Evolutionary conservation across 2,113 vertebrate species (phyloP), one percentile per base, ranked within the genome.

Genomic region (Carassius carassius): DNA sequence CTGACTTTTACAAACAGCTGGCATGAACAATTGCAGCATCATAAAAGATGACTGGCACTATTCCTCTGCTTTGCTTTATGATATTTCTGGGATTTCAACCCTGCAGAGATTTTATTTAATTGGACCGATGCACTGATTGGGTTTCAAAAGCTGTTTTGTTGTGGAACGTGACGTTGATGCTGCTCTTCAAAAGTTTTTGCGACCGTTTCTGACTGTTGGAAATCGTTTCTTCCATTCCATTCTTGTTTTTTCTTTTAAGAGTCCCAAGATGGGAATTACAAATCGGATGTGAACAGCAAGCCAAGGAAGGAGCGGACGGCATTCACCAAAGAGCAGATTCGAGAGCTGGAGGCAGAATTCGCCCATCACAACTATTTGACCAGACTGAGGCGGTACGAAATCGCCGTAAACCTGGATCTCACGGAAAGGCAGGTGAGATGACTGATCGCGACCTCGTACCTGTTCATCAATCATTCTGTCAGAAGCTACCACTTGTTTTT

Each of bases 341-440:
- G 98, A 91, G 98, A 99, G 91, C 94, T 99, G 90, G 98, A 99
- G 94, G 97, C 98, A 19, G 98, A 99, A 92, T 99, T 99, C 84
- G 97, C 98, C 88, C 98, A 99, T 94, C 98, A 99, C 93, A 99
- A 99, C 94, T 99, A 99, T 93, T 94, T 99, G 92, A 99, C 98
- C 87, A 93, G 98, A 85, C 96, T 99, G 94, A 94, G 98, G 88
- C 91, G 98, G 92, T 99, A 99, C 37, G 98, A 99, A 91, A 99
- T 99, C 91, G 98, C 98, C 17, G 98, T 99, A 89, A 99, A 99
- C 88, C 94, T 99, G 72, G 98, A 99, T 93, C 97, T 99, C 90
- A 99, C 98, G 5, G 98, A 99, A 91, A 96, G 98, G 97, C 98
- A 99, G 96, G 98, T 99, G 96, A 12, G 91, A 84, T 0, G 14